phyloP scores from a whole-genome alignment of 2,113 vertebrate genomes.

The Calypte anna region DNA sequence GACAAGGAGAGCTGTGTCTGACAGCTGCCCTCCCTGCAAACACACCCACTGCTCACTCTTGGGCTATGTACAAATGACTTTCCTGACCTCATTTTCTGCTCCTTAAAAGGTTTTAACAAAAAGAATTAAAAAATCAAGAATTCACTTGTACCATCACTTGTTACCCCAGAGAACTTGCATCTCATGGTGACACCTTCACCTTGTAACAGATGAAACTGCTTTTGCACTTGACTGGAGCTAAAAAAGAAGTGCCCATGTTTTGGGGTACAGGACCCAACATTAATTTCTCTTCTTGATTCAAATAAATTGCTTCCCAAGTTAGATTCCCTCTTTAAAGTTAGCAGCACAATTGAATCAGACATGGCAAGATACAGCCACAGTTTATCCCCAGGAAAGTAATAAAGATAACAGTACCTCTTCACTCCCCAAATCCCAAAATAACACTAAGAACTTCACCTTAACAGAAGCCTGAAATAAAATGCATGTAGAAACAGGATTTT shows the following conservation, averaged over 20 bases:
- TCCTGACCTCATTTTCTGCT: neutral
- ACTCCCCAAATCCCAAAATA: neutral
- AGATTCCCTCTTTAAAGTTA: neutral
- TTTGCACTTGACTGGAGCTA: neutral
- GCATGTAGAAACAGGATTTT: neutral
- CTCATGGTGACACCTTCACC: neutral
- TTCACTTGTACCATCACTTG: neutral
- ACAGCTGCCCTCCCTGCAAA: neutral
- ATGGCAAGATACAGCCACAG: fast-evolving
- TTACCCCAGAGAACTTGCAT: neutral
- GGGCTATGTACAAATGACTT: neutral
- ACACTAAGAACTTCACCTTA: neutral
- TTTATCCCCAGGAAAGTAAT: neutral
- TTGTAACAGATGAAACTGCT: neutral
- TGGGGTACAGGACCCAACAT: neutral
- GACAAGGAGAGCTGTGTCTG: neutral
- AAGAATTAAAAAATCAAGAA: neutral
- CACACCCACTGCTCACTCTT: neutral
- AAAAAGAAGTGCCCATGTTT: fast-evolving
- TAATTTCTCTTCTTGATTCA: neutral
- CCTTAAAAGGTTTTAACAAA: neutral
- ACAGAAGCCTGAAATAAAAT: neutral
- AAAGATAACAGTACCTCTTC: neutral
- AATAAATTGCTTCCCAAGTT: neutral
- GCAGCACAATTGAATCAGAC: fast-evolving